Evolutionary conservation across 2,797 vertebrate species (phyloP).

Genomic region (Cyprinella venusta): DNA sequence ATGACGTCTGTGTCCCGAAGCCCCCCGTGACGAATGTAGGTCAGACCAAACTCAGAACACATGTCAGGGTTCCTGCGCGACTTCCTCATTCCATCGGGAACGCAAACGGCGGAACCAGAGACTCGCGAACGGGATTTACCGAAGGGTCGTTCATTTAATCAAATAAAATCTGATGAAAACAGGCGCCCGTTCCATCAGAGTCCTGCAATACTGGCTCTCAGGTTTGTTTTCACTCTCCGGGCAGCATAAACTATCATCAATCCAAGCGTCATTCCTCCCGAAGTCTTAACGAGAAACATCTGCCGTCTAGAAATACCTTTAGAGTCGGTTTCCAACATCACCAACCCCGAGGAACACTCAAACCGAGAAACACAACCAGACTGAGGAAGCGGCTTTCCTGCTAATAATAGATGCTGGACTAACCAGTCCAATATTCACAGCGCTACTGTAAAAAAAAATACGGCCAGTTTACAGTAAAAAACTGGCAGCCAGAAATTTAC

Average conservation of each 20-base stretch:
- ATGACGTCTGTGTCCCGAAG: too few relatives aligned
- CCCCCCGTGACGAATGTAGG: slow-evolving; percentile 50
- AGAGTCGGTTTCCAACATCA: not conserved
- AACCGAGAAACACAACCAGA: too few relatives aligned
- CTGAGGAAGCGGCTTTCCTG: too few relatives aligned
- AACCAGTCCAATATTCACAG: too few relatives aligned
- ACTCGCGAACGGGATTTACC: too few relatives aligned
- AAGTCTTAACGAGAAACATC: slow-evolving; percentile 51
- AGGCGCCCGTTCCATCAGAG: slow-evolving; percentile 39
- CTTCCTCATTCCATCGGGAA: slow-evolving; percentile 60
- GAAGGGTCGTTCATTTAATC: slow-evolving; percentile 42
- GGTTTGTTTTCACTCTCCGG: slow-evolving; percentile 25
- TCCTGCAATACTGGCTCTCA: slow-evolving; percentile 18
- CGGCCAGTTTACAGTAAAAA: too few relatives aligned
- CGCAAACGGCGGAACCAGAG: slow-evolving; percentile 54
- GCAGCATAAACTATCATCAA: slow-evolving; percentile 39
- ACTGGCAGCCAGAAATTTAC: too few relatives aligned
- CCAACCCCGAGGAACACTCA: not conserved
- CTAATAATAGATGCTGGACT: not conserved
- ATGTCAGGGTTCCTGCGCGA: slow-evolving; percentile 29
- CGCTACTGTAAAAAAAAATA: not conserved
- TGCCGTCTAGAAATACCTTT: slow-evolving; percentile 48
- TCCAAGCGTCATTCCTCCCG: slow-evolving; percentile 29
- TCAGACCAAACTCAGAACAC: slow-evolving; percentile 61
- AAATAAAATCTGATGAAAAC: slow-evolving; percentile 58